Percentiles rank a stretch among this genome's conserved stretches.
Conservation (phyloP, 2,888 invertebrate genomes). For the Chaetogeoica ovagalla region DNA sequence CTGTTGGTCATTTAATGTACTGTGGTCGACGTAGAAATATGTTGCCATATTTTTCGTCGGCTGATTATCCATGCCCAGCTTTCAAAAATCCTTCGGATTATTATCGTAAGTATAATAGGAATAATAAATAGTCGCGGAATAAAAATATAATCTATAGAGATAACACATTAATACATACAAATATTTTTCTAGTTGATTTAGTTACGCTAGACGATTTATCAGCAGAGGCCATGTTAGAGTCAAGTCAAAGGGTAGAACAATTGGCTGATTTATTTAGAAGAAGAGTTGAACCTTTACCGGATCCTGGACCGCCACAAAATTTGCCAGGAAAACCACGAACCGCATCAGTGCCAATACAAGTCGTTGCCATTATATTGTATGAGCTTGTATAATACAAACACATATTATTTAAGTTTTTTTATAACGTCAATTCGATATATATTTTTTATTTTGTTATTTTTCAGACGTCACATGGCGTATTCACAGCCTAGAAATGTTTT, state of each 20-base stretch:
- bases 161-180: constrained; percentile 4
- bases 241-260: constrained; percentile 88
- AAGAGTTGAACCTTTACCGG: constrained; percentile 67
- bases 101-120: constrained; percentile 73
- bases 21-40: constrained; percentile 86
- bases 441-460: constrained; percentile 28
- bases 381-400: constrained; percentile 55
- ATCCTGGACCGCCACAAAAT: constrained; percentile 79
- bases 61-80: constrained; percentile 92
- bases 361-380: constrained; percentile 70
- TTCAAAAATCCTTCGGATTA: constrained; percentile 97
- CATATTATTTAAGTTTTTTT: neutral
- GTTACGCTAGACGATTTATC: constrained; percentile 92
- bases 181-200: constrained; percentile 74
- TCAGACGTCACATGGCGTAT: constrained; percentile 66
- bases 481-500: constrained; percentile 84
- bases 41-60: constrained; percentile 87
- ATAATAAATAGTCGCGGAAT: constrained; percentile 12
- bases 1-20: constrained; percentile 89
- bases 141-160: neutral
- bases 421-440: neutral
- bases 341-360: constrained; percentile 71
- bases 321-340: constrained; percentile 69
- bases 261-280: constrained; percentile 79
- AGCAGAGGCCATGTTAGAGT: constrained; percentile 92